A percentile compares a stretch with the other conserved stretches of the same genome.
Conservation (phyloP, 1,140 invertebrate species). For the Drosophila saltans region DNA sequence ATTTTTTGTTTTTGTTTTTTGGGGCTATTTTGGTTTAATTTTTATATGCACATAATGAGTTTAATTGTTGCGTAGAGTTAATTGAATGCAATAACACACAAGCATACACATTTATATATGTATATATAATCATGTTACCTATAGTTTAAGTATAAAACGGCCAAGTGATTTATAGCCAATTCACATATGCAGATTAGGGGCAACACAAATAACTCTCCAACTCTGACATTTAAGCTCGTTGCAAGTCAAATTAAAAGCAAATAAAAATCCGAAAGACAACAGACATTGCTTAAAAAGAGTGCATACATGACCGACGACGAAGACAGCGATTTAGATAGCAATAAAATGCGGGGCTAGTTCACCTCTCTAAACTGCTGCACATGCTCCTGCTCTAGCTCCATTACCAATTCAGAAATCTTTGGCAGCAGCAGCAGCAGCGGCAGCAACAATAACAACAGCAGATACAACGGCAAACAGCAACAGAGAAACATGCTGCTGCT, state of each 20-base stretch:
- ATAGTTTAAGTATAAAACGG: neutral
- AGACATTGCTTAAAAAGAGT: constrained; percentile 13
- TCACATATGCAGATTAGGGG: constrained; percentile 61
- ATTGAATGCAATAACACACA: constrained; percentile 67
- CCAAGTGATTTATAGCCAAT: constrained; percentile 32
- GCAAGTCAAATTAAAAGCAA: constrained; percentile 77
- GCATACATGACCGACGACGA: constrained; percentile 60
- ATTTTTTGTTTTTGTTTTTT: constrained; percentile 25
- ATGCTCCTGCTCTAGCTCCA: constrained; percentile 62
- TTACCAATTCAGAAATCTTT: constrained; percentile 80
- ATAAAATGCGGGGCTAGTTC: constrained; percentile 72
- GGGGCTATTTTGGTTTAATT: constrained; percentile 43
- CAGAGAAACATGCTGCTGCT: constrained; percentile 62
- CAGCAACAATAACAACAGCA: constrained; percentile 37
- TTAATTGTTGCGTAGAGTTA: constrained; percentile 70
- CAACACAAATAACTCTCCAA: constrained; percentile 31
- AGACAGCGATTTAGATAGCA: constrained; percentile 77
- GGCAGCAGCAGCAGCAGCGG: constrained; percentile 22
- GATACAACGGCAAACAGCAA: constrained; percentile 49
- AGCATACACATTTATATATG: constrained; percentile 4
- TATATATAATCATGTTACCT: too few relatives aligned
- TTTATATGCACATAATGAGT: constrained; percentile 60
- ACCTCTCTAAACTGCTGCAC: constrained; percentile 77
- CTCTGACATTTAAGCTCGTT: constrained; percentile 66
- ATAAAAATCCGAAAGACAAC: constrained; percentile 62